phyloP scores from a whole-genome alignment of 2,888 invertebrate genomes.

The Heliconius sara region DNA sequence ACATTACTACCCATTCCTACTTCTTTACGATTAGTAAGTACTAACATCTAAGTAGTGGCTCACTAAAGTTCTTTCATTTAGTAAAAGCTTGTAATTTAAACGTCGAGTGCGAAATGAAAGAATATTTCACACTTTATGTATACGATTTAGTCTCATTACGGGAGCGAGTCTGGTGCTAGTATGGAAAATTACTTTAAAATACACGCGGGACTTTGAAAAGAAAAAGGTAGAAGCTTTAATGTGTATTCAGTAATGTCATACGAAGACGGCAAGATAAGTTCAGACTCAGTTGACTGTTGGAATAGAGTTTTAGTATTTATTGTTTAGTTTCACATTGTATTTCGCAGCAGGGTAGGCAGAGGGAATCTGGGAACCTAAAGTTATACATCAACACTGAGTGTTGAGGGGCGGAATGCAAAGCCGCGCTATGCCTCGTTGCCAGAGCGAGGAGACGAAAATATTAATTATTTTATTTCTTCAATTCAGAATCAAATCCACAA shows the following conservation, averaged over 20 bases:
- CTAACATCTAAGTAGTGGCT: neutral
- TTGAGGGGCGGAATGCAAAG: neutral
- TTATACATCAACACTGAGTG: neutral
- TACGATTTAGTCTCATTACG: conserved; percentile 28
- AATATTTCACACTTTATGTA: conserved; percentile 18
- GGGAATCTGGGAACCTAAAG: too few species aligned
- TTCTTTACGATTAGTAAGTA: neutral
- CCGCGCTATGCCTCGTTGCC: neutral
- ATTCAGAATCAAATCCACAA: too few species aligned
- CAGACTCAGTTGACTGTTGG: neutral
- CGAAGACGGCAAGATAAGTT: neutral
- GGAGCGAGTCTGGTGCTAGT: conserved; percentile 7
- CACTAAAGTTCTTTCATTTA: neutral
- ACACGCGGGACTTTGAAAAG: conserved; percentile 9
- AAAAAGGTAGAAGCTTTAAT: conserved; percentile 21
- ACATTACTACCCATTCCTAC: neutral
- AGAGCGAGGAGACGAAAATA: too few species aligned
- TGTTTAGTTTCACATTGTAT: neutral
- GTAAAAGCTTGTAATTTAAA: conserved; percentile 27
- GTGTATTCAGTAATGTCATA: neutral
- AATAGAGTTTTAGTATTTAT: neutral
- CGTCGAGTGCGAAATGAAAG: conserved; percentile 9
- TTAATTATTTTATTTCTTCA: too few species aligned
- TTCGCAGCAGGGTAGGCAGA: too few species aligned
- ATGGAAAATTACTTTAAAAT: conserved; percentile 20